These are phyloP conservation scores for Lottia gigantea DNA, from an alignment of 2,888 invertebrate genomes.

Conservation along the genomic window DNA sequence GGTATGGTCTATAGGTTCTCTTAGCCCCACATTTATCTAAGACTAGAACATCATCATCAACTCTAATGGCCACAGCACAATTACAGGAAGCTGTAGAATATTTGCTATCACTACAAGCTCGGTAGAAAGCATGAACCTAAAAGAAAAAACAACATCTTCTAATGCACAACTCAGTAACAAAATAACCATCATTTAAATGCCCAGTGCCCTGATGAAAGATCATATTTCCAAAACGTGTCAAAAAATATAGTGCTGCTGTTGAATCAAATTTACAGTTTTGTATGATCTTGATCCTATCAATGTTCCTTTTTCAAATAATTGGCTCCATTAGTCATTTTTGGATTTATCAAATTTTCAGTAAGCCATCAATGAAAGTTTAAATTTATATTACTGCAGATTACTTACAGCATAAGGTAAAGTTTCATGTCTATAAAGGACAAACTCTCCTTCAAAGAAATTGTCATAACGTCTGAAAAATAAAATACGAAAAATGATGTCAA, in stretches of 20 bases:
- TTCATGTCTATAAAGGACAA: conserved; percentile 43
- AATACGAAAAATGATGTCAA: neutral
- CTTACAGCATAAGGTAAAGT: conserved; percentile 42
- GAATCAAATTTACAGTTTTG: no score
- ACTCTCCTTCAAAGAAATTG: conserved; percentile 50
- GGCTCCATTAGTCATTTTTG: no score
- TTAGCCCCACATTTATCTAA: conserved; percentile 39
- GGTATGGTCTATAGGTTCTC: conserved; percentile 7
- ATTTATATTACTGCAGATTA: neutral
- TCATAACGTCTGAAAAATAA: conserved; percentile 38
- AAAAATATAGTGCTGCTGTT: no score
- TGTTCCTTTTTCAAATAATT: no score
- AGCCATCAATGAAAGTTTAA: no score
- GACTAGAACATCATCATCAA: conserved; percentile 42
- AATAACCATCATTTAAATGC: no score
- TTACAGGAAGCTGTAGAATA: conserved; percentile 39
- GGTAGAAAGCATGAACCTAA: conserved; percentile 28
- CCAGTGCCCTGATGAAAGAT: no score
- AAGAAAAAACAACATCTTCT: no score
- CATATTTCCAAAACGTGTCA: no score
- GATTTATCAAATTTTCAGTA: no score
- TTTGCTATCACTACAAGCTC: conserved; percentile 21
- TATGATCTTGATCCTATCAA: no score
- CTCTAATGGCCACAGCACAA: conserved; percentile 39
- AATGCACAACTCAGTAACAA: no score